Evolutionary conservation across 2,888 invertebrate genomes (phyloP).

Genomic region (Theristus sp.): DNA sequence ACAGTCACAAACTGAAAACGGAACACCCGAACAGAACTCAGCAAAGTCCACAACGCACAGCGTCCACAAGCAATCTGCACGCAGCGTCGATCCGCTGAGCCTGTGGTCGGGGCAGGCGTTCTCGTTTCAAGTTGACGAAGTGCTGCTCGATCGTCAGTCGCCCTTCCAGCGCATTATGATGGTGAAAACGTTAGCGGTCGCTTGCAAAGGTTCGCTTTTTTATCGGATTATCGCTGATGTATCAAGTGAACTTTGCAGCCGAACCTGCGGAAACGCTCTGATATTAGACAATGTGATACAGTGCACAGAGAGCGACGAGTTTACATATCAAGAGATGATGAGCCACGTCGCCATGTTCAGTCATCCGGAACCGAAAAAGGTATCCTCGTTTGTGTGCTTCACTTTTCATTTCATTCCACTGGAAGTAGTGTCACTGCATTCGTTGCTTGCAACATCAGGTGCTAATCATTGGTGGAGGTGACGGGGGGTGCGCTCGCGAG

Average conservation of each 20-base stretch:
- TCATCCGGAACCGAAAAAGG: conserved; percentile 72
- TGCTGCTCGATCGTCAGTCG: conserved; percentile 59
- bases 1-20: too few species aligned
- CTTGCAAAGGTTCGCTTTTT: background rate
- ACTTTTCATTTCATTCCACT: too few species aligned
- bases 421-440: too few species aligned
- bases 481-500: conserved; percentile 90
- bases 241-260: too few species aligned
- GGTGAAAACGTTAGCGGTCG: conserved; percentile 46
- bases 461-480: conserved; percentile 88
- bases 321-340: conserved; percentile 96
- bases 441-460: too few species aligned
- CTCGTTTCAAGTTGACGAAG: conserved; percentile 59
- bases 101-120: conserved; percentile 79
- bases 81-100: too few species aligned
- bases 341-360: conserved; percentile 73
- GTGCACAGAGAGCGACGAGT: conserved; percentile 85
- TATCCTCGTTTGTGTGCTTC: too few species aligned
- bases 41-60: too few species aligned
- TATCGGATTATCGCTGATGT: background rate
- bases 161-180: conserved; percentile 65
- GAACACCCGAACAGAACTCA: too few species aligned
- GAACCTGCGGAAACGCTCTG: conserved; percentile 61
- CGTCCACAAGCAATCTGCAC: too few species aligned
- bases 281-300: conserved; percentile 90